These are phyloP conservation scores for Hypolimnas misippus DNA, from an alignment of 2,888 invertebrate genomes.

Conservation along the genomic window DNA sequence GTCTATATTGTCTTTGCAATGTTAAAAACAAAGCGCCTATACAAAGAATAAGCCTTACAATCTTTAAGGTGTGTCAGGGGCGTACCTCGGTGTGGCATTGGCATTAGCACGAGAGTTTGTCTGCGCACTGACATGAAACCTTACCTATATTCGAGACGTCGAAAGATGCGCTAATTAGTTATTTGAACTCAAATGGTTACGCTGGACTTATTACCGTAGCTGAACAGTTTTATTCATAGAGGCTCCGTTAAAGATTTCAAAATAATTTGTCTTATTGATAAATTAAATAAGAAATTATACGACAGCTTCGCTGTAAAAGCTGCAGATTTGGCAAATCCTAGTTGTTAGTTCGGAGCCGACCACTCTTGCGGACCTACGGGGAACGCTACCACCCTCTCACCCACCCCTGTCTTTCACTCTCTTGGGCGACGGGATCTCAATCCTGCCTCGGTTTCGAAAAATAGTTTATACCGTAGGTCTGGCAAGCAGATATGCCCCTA, in stretches of 20 bases:
- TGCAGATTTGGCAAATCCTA: slow-evolving; percentile 81
- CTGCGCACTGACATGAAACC: slow-evolving; percentile 43
- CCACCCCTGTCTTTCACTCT: slow-evolving; percentile 79
- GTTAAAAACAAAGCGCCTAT: slow-evolving; percentile 32
- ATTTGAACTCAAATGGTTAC: slow-evolving; percentile 36
- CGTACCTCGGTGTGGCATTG: slow-evolving; percentile 45
- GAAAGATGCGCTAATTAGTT: slow-evolving; percentile 49
- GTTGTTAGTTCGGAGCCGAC: slow-evolving; percentile 78
- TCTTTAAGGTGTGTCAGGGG: slow-evolving; percentile 44
- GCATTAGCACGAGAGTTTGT: slow-evolving; percentile 44
- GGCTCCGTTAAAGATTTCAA: background rate
- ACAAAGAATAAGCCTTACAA: slow-evolving; percentile 39
- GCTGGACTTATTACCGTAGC: slow-evolving; percentile 22
- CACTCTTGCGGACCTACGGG: slow-evolving; percentile 68
- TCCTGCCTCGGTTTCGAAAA: slow-evolving; percentile 60
- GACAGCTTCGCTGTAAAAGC: slow-evolving; percentile 62
- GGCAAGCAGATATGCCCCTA: slow-evolving; percentile 54
- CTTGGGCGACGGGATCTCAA: slow-evolving; percentile 79
- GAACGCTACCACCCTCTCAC: slow-evolving; percentile 65
- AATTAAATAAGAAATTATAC: slow-evolving; percentile 49
- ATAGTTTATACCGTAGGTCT: slow-evolving; percentile 55
- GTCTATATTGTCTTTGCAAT: too few species aligned
- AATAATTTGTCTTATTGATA: background rate
- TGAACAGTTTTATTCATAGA: slow-evolving; percentile 6
- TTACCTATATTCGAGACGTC: slow-evolving; percentile 25